Conservation (phyloP, 2,888 invertebrate genomes). For the Podotricha telesiphe region DNA sequence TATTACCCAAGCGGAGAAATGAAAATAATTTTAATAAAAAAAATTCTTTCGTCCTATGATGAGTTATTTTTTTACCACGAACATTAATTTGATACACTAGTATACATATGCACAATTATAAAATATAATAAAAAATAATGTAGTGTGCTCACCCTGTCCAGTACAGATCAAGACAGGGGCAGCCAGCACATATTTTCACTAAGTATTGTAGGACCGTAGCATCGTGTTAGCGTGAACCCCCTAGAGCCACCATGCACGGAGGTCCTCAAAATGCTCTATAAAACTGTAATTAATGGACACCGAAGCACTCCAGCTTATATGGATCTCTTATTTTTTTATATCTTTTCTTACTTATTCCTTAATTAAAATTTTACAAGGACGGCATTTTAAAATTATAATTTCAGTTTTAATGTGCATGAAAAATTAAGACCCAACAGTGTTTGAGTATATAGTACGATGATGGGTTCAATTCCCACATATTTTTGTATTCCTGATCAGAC, state of each 20-base stretch:
- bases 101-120: background rate
- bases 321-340: constrained; percentile 54
- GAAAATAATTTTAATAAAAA: too few relatives aligned
- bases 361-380: constrained; percentile 47
- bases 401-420: background rate
- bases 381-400: constrained; percentile 37
- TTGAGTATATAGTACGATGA: background rate
- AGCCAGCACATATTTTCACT: constrained; percentile 54
- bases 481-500: too few relatives aligned
- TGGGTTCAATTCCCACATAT: background rate
- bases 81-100: background rate
- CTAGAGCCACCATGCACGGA: constrained; percentile 37
- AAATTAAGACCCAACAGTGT: background rate
- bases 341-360: constrained; percentile 38
- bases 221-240: constrained; percentile 48
- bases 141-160: constrained; percentile 47
- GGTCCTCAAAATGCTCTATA: constrained; percentile 47
- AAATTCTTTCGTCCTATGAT: background rate
- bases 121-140: background rate
- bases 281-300: constrained; percentile 57
- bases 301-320: constrained; percentile 52
- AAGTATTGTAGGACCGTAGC: constrained; percentile 44
- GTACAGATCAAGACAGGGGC: constrained; percentile 48
- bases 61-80: background rate
- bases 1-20: too few relatives aligned